Percentiles rank a stretch among this genome's conserved stretches.
phyloP scores from a whole-genome alignment of 2,888 invertebrate genomes.

The Bellardia bayeri region DNA sequence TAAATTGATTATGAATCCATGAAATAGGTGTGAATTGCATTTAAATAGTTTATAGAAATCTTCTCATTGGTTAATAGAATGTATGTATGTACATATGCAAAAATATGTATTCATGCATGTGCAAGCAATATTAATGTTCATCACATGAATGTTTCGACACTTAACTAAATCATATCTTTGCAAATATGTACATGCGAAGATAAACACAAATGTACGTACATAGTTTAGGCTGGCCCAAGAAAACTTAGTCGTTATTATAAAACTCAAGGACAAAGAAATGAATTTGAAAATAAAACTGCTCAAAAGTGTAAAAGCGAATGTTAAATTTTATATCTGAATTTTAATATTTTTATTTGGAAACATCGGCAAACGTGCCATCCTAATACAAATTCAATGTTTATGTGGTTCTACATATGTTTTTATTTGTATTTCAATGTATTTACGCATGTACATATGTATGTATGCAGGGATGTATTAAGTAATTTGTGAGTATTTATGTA shows the following conservation, averaged over 20 bases:
- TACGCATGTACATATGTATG: no score
- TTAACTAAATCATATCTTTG: slow-evolving; percentile 16
- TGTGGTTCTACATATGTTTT: not conserved
- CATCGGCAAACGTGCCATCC: no score
- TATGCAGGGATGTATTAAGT: not conserved
- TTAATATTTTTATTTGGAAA: no score
- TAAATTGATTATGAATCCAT: slow-evolving; percentile 47
- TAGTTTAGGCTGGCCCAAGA: no score
- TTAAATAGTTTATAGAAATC: slow-evolving; percentile 32
- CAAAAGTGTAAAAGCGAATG: no score
- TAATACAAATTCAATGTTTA: not conserved
- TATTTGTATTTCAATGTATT: slow-evolving; percentile 11
- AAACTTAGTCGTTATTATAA: no score
- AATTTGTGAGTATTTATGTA: not conserved
- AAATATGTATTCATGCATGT: not conserved
- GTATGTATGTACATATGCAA: not conserved
- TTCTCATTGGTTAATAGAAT: not conserved
- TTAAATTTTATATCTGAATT: no score
- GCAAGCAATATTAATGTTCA: not conserved
- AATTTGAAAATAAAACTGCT: no score
- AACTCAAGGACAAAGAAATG: no score
- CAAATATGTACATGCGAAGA: not conserved
- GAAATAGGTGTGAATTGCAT: slow-evolving; percentile 47
- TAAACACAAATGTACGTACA: not conserved
- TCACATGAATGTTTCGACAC: not conserved